Base-by-base conservation (phyloP, 2,797 vertebrate genomes). In the Tragelaphus eurycerus region DNA sequence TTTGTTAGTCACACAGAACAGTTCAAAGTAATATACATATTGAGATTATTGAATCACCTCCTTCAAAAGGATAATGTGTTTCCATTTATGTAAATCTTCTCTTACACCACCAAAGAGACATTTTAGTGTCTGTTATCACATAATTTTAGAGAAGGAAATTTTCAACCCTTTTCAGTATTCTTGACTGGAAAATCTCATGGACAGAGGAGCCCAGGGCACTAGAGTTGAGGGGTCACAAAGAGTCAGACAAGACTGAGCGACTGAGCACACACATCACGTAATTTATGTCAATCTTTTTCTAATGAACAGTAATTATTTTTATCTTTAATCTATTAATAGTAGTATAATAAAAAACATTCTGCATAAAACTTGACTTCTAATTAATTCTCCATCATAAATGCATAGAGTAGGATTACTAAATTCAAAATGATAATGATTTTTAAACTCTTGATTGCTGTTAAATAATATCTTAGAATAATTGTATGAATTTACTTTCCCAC, bases 331-430 rank as follows among this genome's bases (percentile, higher is more conserved):
- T 43, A 43, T 43, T 43, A 96, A 97, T 93, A 92, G 23, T 55
- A 82, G 29, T 48, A 16, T 95, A 97, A 91, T 96, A 19, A 86
- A 97, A 97, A 97, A 84, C 89, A 91, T 89, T 97, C 95, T 97
- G 86, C 79, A 67, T 50, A 89, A 95, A 86, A 91, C 90, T 98
- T 97, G 83, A 89, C 29, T 89, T 95, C 89, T 91, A 96, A 97
- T 97, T 96, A 97, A 81, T 86, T 84, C 59, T 52, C 86, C 62
- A 93, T 97, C 84, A 84, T 88, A 94, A 97, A 94, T 91, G 79
- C 31, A 54, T 79, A 81, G 25, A 83, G 29, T 43, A 54, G 9
- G 57, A 86, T 34, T 55, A 46, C 25, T 79, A 93, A 97, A 89
- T 96, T 92, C 94, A 95, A 71, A 21, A 64, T 62, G 93, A 94